phyloP scores from a whole-genome alignment of 2,888 invertebrate species.

The Altica lythri region DNA sequence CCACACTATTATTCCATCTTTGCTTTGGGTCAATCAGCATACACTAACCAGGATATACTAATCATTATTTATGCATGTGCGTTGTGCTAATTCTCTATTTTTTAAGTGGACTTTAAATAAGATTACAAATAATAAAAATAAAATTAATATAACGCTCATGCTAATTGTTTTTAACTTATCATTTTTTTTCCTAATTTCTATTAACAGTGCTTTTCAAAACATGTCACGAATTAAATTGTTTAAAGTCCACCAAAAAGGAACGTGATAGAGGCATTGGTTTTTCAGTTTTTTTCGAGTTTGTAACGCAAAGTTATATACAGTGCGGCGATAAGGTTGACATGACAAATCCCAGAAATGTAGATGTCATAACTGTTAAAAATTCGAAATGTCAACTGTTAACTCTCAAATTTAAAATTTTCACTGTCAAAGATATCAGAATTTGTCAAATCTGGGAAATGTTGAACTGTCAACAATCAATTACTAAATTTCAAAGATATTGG shows the following conservation, averaged over 20 bases:
- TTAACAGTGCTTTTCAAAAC: slow-evolving; percentile 25
- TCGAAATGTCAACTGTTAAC: no score
- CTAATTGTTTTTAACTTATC: slow-evolving; percentile 30
- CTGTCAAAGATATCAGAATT: no score
- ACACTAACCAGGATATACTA: slow-evolving; percentile 14
- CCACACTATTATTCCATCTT: no score
- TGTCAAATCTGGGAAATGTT: no score
- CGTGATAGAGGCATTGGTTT: not conserved
- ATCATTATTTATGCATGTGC: slow-evolving; percentile 31
- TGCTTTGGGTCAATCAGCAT: slow-evolving; percentile 13
- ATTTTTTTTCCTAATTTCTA: slow-evolving; percentile 7
- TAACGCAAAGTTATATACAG: no score
- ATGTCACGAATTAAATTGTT: slow-evolving; percentile 45
- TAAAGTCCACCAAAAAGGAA: slow-evolving; percentile 57
- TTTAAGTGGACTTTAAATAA: slow-evolving; percentile 60
- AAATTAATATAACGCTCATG: slow-evolving; percentile 45
- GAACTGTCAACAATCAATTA: no score
- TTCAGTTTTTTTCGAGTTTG: slow-evolving; percentile 9
- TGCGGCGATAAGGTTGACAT: no score
- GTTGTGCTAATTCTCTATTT: slow-evolving; percentile 35
- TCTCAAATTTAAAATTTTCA: no score
- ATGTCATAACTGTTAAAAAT: no score
- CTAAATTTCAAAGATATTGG: no score
- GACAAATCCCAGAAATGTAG: no score
- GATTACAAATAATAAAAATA: slow-evolving; percentile 12